phyloP scores from a whole-genome alignment of 2,113 vertebrate species.

The Furnarius figulus region DNA sequence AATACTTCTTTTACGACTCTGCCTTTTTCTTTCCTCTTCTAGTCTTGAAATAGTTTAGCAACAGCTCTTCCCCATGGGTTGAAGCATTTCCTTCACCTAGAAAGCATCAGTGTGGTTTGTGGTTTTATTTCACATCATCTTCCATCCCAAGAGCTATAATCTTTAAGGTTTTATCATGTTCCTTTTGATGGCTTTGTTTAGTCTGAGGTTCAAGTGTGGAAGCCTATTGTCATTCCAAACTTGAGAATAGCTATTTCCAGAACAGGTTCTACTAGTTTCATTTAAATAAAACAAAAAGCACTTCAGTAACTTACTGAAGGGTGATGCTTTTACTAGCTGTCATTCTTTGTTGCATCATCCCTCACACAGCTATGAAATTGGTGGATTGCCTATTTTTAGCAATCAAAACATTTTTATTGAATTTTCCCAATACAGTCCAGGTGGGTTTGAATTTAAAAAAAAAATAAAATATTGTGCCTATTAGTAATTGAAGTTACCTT shows the following conservation, averaged over 20 bases:
- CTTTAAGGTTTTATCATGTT: background rate
- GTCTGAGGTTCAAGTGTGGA: constrained; percentile 11
- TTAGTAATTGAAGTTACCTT: background rate
- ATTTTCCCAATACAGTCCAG: background rate
- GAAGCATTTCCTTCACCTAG: background rate
- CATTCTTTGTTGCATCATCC: background rate
- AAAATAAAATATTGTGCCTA: background rate
- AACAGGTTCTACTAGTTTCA: constrained; percentile 22
- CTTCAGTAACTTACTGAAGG: background rate
- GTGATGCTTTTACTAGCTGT: background rate
- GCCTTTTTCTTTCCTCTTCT: background rate
- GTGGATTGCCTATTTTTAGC: background rate
- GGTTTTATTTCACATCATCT: background rate
- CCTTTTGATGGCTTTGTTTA: constrained; percentile 21
- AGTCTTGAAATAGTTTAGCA: background rate
- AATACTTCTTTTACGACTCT: background rate
- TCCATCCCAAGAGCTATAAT: background rate
- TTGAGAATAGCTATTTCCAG: background rate
- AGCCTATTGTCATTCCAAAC: background rate
- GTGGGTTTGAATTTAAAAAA: background rate
- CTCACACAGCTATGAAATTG: background rate
- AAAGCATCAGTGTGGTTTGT: background rate
- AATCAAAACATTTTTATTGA: background rate
- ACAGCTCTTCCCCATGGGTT: background rate
- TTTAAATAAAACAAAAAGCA: background rate